Percentiles rank a stretch among this genome's conserved stretches.
Evolutionary conservation across 1,140 invertebrate species (phyloP).

Genomic region (Drosophila asahinai): DNA sequence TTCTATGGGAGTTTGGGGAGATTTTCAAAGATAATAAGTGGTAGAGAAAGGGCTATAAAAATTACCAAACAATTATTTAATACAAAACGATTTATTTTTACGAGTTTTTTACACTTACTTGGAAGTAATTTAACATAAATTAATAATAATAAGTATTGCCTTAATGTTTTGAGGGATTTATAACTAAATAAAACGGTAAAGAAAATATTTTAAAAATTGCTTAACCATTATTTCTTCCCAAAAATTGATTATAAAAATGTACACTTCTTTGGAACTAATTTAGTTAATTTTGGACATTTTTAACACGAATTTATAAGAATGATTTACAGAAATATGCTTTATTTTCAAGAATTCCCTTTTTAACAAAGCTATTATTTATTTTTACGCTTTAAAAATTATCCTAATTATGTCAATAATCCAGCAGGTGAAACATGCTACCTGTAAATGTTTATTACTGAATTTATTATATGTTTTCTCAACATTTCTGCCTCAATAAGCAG

Average conservation of each 20-base stretch:
- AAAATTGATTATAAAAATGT: too few relatives aligned
- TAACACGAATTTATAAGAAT: too few relatives aligned
- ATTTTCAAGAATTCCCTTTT: neutral
- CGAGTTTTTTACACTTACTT: neutral
- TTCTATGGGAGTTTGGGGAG: constrained; percentile 14
- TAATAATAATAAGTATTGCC: neutral
- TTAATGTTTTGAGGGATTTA: too few relatives aligned
- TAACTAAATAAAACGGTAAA: too few relatives aligned
- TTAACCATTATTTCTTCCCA: too few relatives aligned
- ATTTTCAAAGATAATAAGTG: neutral
- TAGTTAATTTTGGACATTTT: too few relatives aligned
- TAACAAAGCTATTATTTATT: neutral
- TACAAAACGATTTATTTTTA: neutral
- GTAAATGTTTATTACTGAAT: neutral
- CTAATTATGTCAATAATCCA: neutral
- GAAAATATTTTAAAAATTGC: too few relatives aligned
- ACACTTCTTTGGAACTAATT: too few relatives aligned
- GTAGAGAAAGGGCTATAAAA: neutral
- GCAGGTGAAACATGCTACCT: constrained; percentile 18
- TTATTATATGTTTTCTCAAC: neutral
- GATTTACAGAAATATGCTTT: too few relatives aligned
- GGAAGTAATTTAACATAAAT: neutral
- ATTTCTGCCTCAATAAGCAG: neutral
- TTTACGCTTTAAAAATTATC: neutral
- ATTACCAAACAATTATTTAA: neutral